Evolutionary conservation across 2,888 invertebrate species (phyloP), one percentile per base, ranked within the genome.

Genomic region (Cheilosia pagana): DNA sequence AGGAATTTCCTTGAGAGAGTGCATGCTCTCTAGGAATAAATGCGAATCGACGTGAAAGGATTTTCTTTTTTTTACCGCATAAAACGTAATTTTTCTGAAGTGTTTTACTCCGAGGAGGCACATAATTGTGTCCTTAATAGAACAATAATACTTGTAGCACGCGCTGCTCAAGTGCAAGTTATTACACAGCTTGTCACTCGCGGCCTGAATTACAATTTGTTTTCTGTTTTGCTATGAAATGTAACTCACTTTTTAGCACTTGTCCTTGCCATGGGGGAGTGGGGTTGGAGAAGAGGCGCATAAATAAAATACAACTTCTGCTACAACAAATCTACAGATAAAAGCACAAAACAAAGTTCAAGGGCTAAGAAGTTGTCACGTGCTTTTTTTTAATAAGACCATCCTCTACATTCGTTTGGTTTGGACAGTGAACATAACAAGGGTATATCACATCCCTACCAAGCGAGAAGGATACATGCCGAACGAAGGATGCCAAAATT

Each of bases 61-160:
- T 31, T 59, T 45, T 52, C 12, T 6, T 45, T 52, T 16, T 6
- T 28, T 8, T 8, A 28, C 28, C 39, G 1, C 23, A 14, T 39
- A 63, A 63, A 45, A 23, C 14, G 55, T 57, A 3, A 45, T 70
- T 62, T 45, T 39, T 16, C 14, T 23, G 21, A 57, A 35, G 43
- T 43, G 35, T 60, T 65, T 21, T 31, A 52, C 59, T 21, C 25
- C 21, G 28, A 70, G 52, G 23, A 57, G 19, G 28, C 53, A n/a
- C 50, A 21, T 62, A 82, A 77, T 72, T 77, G 50, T 68, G 53
- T 65, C 45, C 55, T 72, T 41, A 63, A 57, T 57, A 60, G 41
- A 31, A 28, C 35, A 74, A 62, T n/a, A 63, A 71, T 60, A 25
- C 63, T 62, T 45, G 59, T 7, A 53, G 71, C 55, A 71, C 48